A percentile compares a stretch with the other conserved stretches of the same genome.
These are phyloP conservation scores for Ataeniobius toweri DNA, from an alignment of 2,797 vertebrate genomes.

Conservation along the genomic window DNA sequence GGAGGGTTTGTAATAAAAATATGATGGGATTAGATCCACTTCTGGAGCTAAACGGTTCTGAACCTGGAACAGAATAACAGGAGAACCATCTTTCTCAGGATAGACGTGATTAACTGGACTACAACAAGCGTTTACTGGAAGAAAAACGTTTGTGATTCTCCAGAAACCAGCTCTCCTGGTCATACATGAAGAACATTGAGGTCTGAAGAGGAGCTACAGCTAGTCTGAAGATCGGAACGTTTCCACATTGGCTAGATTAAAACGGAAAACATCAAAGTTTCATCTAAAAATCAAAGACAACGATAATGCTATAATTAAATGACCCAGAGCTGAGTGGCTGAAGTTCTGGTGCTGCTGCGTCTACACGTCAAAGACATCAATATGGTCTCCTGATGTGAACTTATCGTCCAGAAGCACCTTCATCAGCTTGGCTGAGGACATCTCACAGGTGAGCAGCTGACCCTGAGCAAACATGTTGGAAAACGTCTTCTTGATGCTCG, in stretches of 20 bases:
- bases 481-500: slow-evolving; percentile 51
- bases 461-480: slow-evolving; percentile 65
- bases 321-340: not conserved
- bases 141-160: too few relatives aligned
- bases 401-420: slow-evolving; percentile 81
- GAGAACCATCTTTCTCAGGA: not conserved
- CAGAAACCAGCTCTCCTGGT: not conserved
- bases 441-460: slow-evolving; percentile 78
- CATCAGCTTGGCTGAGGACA: slow-evolving; percentile 85
- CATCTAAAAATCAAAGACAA: not conserved
- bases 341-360: not conserved
- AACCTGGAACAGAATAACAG: not conserved
- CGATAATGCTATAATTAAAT: not conserved
- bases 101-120: not conserved
- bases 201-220: not conserved
- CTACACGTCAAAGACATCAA: slow-evolving; percentile 85
- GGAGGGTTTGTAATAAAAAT: too few relatives aligned
- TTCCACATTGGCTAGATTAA: not conserved
- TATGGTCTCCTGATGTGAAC: slow-evolving; percentile 85
- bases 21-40: not conserved
- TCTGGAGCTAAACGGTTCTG: not conserved
- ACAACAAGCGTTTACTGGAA: too few relatives aligned
- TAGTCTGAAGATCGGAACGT: not conserved
- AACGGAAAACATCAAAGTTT: not conserved
- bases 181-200: not conserved